phyloP scores from a whole-genome alignment of 64 coral and sea anemone species.

The Acropora tenuis region DNA sequence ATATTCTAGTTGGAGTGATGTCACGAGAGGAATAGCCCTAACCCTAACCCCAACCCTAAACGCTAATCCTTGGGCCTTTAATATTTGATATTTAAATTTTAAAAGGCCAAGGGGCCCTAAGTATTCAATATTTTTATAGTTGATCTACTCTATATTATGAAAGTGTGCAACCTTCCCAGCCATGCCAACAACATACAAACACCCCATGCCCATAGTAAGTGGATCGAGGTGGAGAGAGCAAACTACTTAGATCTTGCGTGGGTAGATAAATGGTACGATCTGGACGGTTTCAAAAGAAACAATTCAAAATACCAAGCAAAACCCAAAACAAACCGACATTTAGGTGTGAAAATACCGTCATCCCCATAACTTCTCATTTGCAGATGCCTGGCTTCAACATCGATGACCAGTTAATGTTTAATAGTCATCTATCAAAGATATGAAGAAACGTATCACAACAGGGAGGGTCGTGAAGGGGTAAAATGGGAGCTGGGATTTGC shows the following conservation, averaged over 20 bases:
- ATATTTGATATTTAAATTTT: no score
- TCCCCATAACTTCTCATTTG: not conserved
- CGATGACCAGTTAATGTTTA: no score
- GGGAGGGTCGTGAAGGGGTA: no score
- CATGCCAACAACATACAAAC: conserved; percentile 34
- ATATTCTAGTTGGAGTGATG: not conserved
- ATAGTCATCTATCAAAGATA: not conserved
- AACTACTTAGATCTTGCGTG: not conserved
- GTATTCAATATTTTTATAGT: conserved; percentile 21
- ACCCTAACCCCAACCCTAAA: no score
- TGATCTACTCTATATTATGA: not conserved
- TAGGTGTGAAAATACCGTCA: conserved; percentile 44
- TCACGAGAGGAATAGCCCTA: not conserved
- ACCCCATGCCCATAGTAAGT: conserved; percentile 11
- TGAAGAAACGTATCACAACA: no score
- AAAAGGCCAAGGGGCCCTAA: no score
- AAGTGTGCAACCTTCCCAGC: not conserved
- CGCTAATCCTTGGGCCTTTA: conserved; percentile 4
- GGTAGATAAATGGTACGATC: not conserved
- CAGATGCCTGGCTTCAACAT: no score
- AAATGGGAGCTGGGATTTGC: no score
- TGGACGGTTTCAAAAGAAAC: conserved; percentile 1
- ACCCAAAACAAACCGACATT: conserved; percentile 13
- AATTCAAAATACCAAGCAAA: not conserved
- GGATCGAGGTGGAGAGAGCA: not conserved